Conservation (phyloP, 2,113 vertebrate genomes). For the Apistogramma diplotaenia region DNA sequence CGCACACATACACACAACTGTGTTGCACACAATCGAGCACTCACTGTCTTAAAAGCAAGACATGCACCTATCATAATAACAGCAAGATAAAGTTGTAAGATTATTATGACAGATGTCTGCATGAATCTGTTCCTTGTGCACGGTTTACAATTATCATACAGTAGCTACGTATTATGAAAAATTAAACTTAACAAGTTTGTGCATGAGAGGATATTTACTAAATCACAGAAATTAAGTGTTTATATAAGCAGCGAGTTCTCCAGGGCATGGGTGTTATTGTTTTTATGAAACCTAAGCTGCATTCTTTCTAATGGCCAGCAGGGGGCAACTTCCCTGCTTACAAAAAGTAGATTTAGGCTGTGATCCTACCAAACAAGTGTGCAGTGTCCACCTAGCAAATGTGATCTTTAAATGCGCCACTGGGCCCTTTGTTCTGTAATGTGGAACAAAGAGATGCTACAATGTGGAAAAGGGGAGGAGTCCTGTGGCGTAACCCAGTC, state of each 20-base stretch:
- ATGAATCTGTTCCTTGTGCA: neutral
- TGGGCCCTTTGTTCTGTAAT: neutral
- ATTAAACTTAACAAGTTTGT: neutral
- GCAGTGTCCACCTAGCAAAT: neutral
- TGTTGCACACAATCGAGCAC: neutral
- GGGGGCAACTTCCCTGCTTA: too few species aligned
- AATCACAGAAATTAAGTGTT: neutral
- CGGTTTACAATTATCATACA: neutral
- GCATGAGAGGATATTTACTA: too few species aligned
- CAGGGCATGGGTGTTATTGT: neutral
- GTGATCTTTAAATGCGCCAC: neutral
- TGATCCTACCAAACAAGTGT: too few species aligned
- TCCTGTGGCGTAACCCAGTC: too few species aligned
- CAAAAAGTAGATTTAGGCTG: too few species aligned
- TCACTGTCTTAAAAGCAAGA: slow-evolving; percentile 10
- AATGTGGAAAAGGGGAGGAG: too few species aligned
- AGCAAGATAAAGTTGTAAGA: neutral
- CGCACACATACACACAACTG: slow-evolving; percentile 22
- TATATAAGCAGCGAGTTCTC: neutral
- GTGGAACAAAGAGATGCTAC: neutral
- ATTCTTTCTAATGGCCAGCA: neutral
- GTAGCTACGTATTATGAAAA: neutral
- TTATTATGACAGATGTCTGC: slow-evolving; percentile 20
- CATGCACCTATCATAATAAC: slow-evolving; percentile 32
- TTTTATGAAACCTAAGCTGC: neutral